Conservation (phyloP, 2,888 invertebrate genomes). For the Hyppa rectilinea region DNA sequence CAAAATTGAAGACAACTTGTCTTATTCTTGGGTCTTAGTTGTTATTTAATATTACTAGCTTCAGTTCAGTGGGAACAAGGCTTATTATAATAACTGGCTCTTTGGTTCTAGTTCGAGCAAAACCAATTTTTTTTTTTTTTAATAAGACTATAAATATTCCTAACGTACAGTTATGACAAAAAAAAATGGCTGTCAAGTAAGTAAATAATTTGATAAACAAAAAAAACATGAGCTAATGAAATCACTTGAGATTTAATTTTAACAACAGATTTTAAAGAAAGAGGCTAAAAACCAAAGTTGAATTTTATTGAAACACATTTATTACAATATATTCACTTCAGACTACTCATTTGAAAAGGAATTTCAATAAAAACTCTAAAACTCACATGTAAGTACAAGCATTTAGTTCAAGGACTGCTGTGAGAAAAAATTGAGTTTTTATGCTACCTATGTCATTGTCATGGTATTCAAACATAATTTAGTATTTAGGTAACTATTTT, state of each 20-base stretch:
- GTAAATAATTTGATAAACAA: neutral
- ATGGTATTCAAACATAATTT: conserved; percentile 9
- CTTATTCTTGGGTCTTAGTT: no score
- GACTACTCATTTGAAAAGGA: neutral
- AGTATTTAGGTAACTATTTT: neutral
- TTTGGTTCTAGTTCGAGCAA: no score
- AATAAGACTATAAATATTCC: no score
- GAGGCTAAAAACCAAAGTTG: neutral
- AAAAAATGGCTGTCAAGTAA: neutral
- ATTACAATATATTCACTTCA: neutral
- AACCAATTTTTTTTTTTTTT: no score
- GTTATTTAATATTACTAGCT: neutral
- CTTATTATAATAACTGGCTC: neutral
- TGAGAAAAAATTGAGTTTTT: conserved; percentile 43
- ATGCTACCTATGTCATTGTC: conserved; percentile 30
- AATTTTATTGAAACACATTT: neutral
- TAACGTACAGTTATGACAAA: no score
- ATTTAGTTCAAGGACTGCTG: conserved; percentile 36
- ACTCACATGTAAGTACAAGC: neutral
- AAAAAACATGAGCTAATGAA: neutral
- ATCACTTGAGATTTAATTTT: neutral
- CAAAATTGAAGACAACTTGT: no score
- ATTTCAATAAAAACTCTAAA: neutral
- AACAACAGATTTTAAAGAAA: neutral
- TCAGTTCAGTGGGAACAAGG: neutral